These are phyloP conservation scores for Emydura subglobosa DNA, from an alignment of 2,113 vertebrate genomes.

Conservation along the genomic window DNA sequence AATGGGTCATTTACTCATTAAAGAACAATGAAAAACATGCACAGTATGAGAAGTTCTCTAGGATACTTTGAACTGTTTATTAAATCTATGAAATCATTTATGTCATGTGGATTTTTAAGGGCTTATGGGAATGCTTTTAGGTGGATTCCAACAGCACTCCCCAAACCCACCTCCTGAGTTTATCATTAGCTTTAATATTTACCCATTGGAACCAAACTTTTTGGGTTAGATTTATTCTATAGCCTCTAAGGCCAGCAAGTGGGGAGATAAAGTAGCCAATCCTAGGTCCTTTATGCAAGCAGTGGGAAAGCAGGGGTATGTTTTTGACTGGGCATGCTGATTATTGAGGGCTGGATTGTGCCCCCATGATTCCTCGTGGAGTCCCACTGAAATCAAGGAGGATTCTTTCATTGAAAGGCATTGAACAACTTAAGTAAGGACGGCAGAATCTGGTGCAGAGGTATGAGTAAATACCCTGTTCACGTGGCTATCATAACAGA, in stretches of 20 bases:
- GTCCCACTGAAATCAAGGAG: neutral
- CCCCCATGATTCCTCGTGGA: neutral
- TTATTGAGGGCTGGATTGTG: neutral
- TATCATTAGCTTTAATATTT: neutral
- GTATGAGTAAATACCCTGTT: neutral
- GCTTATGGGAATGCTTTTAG: conserved; percentile 55
- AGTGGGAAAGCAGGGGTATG: neutral
- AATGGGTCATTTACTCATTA: conserved; percentile 82
- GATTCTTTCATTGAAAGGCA: neutral
- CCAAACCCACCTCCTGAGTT: neutral
- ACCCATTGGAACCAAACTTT: neutral
- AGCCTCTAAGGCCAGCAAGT: neutral
- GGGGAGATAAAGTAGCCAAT: conserved; percentile 15
- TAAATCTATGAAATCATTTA: conserved; percentile 75
- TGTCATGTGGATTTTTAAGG: conserved; percentile 55
- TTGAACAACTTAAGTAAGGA: neutral
- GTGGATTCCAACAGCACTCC: conserved; percentile 2
- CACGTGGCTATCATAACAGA: neutral
- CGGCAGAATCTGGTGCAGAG: neutral
- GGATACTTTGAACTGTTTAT: conserved; percentile 79
- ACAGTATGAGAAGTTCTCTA: conserved; percentile 65
- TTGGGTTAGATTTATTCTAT: neutral
- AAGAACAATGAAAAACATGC: conserved; percentile 78
- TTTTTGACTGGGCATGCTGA: neutral
- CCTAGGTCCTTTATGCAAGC: conserved; percentile 11